These are phyloP conservation scores for Muscicapa adusta DNA, from an alignment of 2,113 vertebrate genomes.

Conservation along the genomic window DNA sequence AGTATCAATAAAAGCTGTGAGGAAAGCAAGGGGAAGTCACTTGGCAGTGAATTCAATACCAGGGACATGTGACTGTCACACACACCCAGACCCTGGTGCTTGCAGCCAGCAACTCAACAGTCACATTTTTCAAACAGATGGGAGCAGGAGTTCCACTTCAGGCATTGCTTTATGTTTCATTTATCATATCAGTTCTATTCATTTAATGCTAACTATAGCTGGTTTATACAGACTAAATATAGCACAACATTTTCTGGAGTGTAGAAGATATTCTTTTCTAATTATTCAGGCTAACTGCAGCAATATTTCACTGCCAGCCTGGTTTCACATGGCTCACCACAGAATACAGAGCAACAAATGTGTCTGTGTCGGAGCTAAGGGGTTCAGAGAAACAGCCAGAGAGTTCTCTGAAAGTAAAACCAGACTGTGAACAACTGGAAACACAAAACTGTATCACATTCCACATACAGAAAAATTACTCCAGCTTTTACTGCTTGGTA, in stretches of 20 bases:
- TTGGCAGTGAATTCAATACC: neutral
- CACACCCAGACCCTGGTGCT: neutral
- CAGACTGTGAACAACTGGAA: neutral
- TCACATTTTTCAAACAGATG: neutral
- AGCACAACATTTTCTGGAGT: neutral
- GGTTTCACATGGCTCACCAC: neutral
- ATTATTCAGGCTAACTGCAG: neutral
- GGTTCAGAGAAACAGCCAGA: neutral
- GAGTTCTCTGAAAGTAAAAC: neutral
- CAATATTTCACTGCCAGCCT: neutral
- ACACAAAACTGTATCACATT: neutral
- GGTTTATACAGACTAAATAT: neutral
- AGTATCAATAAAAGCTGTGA: neutral
- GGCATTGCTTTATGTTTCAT: neutral
- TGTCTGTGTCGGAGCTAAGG: neutral
- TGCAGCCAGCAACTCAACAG: neutral
- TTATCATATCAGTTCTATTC: neutral
- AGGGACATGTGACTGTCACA: constrained; percentile 10
- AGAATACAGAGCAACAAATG: neutral
- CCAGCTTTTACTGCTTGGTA: neutral
- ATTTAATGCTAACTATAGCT: neutral
- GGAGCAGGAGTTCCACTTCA: neutral
- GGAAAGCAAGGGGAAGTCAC: neutral
- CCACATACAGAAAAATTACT: neutral
- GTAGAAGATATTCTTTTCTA: neutral